Base-by-base conservation (phyloP, 2,113 vertebrate genomes). In the Pelecanus crispus region DNA sequence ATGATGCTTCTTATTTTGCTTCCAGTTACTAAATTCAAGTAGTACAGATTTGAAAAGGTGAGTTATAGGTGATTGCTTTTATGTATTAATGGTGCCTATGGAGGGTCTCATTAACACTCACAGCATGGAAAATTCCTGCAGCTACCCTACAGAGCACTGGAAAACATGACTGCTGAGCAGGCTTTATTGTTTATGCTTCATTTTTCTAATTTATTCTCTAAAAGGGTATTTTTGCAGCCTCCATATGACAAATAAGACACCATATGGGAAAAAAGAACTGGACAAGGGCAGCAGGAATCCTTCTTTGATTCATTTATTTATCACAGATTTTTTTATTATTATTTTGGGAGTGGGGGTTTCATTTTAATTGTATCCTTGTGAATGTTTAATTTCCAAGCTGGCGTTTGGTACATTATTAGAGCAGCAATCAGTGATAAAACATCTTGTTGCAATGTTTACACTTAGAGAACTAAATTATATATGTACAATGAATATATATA, bases 21-120 rank as follows among this genome's bases (percentile, higher is more conserved):
- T 93, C 70, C 28, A 82, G 71, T 96, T 95, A 61, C 86, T 67
- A 91, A 90, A 92, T 93, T 68, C 86, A 89, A 34, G 77, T 72
- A 94, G 72, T 80, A 84, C 65, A 92, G 45, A 84, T 91, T 94
- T 79, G 90, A 93, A 89, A 96, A 72, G 92, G 78, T 96, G 97
- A 97, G 71, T 97, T 96, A 94, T 84, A 95, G 92, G 79, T 96
- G 92, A 96, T 97, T 94, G 84, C 94, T 97, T 97, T 98, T 96
- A 94, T 95, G 91, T 94, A 96, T 94, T 97, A 97, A 77, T 79
- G 59, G 87, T 92, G 79, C 87, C 90, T 87, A 65, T 92, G 89
- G 89, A 97, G 88, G 93, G 83, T 93, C 96, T 98, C 95, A 97
- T 98, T 98, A 97, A 95, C 95, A 97, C 79, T 9, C 97, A 77